Evolutionary conservation across 2,113 vertebrate species (phyloP).

Genomic region (Cervus canadensis): DNA sequence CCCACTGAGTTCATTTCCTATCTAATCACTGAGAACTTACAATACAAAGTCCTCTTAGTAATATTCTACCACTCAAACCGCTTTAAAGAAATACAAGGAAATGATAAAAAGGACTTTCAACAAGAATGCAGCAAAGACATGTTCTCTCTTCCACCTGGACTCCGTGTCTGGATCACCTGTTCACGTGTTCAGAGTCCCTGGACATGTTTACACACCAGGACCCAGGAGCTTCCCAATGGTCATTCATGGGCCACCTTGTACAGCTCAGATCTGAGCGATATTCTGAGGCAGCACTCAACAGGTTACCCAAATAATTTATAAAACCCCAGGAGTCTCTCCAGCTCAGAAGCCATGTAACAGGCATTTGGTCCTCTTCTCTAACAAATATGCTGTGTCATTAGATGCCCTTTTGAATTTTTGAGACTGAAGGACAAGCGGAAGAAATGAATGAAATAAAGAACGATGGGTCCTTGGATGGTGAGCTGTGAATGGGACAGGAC

Average conservation of each 20-base stretch:
- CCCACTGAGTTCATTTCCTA: background rate
- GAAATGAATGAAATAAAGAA: background rate
- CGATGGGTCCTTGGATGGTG: background rate
- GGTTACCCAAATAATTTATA: background rate
- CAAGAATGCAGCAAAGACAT: background rate
- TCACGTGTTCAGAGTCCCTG: background rate
- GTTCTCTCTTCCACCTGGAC: background rate
- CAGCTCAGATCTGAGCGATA: background rate
- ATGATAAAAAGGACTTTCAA: background rate
- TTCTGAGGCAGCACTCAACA: background rate
- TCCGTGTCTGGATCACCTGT: background rate
- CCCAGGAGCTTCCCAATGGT: background rate
- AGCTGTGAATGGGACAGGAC: rapidly evolving
- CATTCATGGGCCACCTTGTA: background rate
- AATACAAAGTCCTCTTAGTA: background rate
- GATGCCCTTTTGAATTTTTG: background rate
- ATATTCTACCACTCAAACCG: background rate
- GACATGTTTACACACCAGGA: background rate
- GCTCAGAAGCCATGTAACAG: background rate
- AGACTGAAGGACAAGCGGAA: background rate
- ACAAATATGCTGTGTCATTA: background rate
- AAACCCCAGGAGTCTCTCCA: background rate
- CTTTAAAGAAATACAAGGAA: background rate
- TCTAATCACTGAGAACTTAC: background rate
- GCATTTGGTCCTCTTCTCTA: background rate